phyloP scores from a whole-genome alignment of 2,797 vertebrate species.

The Iguana delicatissima region DNA sequence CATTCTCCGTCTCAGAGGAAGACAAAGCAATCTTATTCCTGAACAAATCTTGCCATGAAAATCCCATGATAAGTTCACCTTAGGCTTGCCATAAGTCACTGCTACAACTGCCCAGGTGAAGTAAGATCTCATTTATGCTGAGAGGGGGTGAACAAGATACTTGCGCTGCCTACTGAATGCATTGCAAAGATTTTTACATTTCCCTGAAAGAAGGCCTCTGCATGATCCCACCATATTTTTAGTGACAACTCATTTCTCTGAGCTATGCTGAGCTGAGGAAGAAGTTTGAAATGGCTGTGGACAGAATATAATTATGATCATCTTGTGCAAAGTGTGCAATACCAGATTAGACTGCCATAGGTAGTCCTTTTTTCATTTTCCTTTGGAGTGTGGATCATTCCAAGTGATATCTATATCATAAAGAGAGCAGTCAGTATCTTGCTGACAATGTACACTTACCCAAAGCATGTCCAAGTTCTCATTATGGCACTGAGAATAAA shows the following conservation, averaged over 20 bases:
- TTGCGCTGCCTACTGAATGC: neutral
- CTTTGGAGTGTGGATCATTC: constrained; percentile 24
- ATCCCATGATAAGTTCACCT: too few relatives aligned
- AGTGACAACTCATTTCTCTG: neutral
- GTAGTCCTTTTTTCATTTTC: rapidly evolving
- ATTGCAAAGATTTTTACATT: neutral
- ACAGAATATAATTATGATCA: constrained; percentile 39
- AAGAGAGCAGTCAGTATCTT: neutral
- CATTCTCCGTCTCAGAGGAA: too few relatives aligned
- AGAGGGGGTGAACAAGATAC: neutral
- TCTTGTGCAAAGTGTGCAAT: rapidly evolving
- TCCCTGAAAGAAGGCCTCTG: neutral
- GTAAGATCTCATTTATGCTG: neutral
- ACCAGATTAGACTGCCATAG: neutral
- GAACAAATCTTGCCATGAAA: too few relatives aligned
- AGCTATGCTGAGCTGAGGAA: neutral
- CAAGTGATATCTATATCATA: neutral
- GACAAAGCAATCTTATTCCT: too few relatives aligned
- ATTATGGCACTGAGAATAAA: neutral
- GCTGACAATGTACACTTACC: neutral
- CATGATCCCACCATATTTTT: neutral
- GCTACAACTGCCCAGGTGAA: too few relatives aligned
- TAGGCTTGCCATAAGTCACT: too few relatives aligned
- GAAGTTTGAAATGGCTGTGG: constrained; percentile 33
- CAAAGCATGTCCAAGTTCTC: rapidly evolving